Conservation (phyloP, 2,797 vertebrate genomes). For the Schizothorax lantsangensis region DNA sequence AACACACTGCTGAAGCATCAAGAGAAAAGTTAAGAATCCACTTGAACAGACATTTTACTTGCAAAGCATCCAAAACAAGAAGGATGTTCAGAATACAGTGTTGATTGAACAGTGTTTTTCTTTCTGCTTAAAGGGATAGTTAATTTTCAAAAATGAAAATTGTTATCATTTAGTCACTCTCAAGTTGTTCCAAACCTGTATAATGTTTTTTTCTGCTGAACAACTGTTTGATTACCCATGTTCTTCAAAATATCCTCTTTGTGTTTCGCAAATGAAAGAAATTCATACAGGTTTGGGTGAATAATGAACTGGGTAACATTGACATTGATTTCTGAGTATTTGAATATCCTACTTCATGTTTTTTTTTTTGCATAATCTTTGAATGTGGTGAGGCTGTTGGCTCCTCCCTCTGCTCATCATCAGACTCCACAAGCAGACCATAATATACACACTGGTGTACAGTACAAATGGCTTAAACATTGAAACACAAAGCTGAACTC, state of each 20-base stretch:
- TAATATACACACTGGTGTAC: neutral
- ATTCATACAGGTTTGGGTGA: neutral
- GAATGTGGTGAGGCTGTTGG: neutral
- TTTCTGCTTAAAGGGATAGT: neutral
- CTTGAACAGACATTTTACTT: constrained; percentile 13
- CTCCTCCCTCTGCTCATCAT: neutral
- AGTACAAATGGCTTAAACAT: neutral
- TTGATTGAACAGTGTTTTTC: neutral
- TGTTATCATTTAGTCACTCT: neutral
- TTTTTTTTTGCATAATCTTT: neutral
- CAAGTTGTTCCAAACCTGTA: neutral
- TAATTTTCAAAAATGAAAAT: neutral
- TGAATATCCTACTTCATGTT: neutral
- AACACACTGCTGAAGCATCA: neutral
- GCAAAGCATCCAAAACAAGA: constrained; percentile 28
- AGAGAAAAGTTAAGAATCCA: neutral
- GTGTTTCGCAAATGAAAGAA: neutral
- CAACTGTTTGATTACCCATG: neutral
- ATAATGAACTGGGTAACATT: neutral
- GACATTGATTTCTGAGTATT: neutral
- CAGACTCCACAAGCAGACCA: neutral
- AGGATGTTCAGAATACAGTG: neutral
- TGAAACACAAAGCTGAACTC: neutral
- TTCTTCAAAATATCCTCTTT: neutral
- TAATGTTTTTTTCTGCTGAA: neutral